Percentiles rank a stretch among this genome's conserved stretches.
Evolutionary conservation across 2,888 invertebrate species (phyloP).

Genomic region (Cryptops parisi): DNA sequence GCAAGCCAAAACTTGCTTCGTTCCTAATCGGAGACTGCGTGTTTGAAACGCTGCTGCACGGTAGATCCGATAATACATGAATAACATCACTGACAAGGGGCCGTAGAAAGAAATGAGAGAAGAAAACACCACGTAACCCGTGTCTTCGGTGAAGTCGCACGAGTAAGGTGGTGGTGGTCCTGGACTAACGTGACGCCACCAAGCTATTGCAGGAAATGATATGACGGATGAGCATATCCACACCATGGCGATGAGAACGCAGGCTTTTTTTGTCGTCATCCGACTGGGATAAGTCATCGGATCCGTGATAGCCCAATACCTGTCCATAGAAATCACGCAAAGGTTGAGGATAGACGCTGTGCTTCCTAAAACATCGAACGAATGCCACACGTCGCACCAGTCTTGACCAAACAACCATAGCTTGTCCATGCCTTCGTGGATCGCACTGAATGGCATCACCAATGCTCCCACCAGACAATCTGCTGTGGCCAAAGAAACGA

Average conservation of each 20-base stretch:
- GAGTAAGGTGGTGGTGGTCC: slow-evolving; percentile 42
- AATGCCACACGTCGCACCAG: slow-evolving; percentile 97
- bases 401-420: slow-evolving; percentile 83
- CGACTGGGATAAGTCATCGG: slow-evolving; percentile 92
- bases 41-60: slow-evolving; percentile 86
- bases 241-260: slow-evolving; percentile 75
- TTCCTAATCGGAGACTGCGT: slow-evolving; percentile 73
- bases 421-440: slow-evolving; percentile 54
- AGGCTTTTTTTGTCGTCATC: slow-evolving; percentile 79
- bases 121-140: slow-evolving; percentile 91
- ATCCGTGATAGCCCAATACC: slow-evolving; percentile 98
- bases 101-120: slow-evolving; percentile 96
- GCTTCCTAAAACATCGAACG: slow-evolving; percentile 89
- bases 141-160: slow-evolving; percentile 92
- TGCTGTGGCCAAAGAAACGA: slow-evolving; percentile 90
- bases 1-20: slow-evolving; percentile 42
- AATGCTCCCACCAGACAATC: slow-evolving; percentile 91
- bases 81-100: slow-evolving; percentile 93
- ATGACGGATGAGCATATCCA: slow-evolving; percentile 96
- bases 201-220: slow-evolving; percentile 87
- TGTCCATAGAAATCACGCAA: slow-evolving; percentile 89
- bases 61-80: slow-evolving; percentile 93
- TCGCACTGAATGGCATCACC: slow-evolving; percentile 93
- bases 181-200: slow-evolving; percentile 39
- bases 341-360: slow-evolving; percentile 95